A percentile compares a stretch with the other conserved stretches of the same genome.
Conservation (phyloP, 2,113 vertebrate genomes). For the Azemiops feae region DNA sequence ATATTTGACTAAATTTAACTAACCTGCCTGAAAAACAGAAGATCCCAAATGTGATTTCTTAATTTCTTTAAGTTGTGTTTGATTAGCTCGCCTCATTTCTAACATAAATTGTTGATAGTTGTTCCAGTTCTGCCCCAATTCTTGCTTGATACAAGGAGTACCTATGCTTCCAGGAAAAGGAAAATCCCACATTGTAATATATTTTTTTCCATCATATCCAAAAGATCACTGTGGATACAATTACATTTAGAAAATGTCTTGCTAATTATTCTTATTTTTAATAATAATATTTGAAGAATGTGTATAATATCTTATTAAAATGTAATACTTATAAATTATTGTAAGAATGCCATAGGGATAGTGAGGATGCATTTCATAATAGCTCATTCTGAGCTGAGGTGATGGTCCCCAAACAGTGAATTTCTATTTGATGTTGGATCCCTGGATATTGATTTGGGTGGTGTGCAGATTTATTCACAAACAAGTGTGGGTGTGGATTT, state of each 20-base stretch:
- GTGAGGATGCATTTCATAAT: background rate
- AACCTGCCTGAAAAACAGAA: slow-evolving; percentile 16
- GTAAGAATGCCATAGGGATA: background rate
- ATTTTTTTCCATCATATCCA: background rate
- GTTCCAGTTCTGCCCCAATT: accelerated
- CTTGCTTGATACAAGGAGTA: accelerated
- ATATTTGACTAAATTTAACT: background rate
- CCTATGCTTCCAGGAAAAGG: background rate
- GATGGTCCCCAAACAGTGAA: background rate
- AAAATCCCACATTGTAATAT: background rate
- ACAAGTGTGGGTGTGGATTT: background rate
- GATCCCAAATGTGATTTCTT: background rate
- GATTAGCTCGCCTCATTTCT: background rate
- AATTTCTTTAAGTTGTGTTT: background rate
- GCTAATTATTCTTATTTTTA: background rate
- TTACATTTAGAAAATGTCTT: background rate
- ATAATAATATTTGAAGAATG: background rate
- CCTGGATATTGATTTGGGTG: background rate
- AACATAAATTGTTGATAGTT: slow-evolving; percentile 33
- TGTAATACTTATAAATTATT: background rate
- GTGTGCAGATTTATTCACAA: background rate
- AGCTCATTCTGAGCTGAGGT: background rate
- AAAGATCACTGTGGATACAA: background rate
- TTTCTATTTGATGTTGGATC: background rate
- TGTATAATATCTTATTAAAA: background rate